Evolutionary conservation across 1,140 invertebrate genomes (phyloP).

Genomic region (Phocides pigmalion): DNA sequence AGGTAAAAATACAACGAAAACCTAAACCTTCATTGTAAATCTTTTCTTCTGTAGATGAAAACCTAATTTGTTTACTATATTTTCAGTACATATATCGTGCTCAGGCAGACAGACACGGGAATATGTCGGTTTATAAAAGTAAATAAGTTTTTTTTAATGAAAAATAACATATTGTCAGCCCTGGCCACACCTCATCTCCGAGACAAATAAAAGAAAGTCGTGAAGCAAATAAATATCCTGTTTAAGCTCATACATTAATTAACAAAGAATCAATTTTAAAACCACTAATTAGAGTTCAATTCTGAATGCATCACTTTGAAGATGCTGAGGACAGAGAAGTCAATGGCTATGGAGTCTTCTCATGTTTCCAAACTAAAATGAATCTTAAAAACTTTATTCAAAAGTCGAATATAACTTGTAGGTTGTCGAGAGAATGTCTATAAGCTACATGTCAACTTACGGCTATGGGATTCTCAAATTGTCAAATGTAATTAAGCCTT

Average conservation of each 20-base stretch:
- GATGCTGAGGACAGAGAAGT: constrained; percentile 27
- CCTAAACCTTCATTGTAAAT: no score
- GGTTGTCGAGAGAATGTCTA: constrained; percentile 7
- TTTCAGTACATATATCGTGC: no score
- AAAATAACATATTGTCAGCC: background rate
- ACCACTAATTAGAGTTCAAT: constrained; percentile 26
- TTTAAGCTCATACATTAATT: constrained; percentile 25
- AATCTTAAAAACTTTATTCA: background rate
- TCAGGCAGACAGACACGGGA: no score
- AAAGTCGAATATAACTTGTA: constrained; percentile 5
- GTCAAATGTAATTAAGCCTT: background rate
- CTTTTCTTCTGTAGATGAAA: no score
- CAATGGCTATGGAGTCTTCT: constrained; percentile 9
- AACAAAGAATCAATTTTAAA: constrained; percentile 20
- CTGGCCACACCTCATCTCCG: constrained; percentile 25
- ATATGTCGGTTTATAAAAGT: no score
- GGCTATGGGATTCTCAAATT: constrained; percentile 6
- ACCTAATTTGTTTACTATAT: no score
- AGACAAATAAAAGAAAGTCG: constrained; percentile 34
- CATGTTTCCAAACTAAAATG: background rate
- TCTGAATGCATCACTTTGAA: constrained; percentile 5
- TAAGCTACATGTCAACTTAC: constrained; percentile 28
- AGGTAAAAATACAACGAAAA: no score
- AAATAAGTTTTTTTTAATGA: no score
- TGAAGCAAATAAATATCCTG: constrained; percentile 31